phyloP scores from a whole-genome alignment of 2,113 vertebrate species.

The Hyperopisus bebe region DNA sequence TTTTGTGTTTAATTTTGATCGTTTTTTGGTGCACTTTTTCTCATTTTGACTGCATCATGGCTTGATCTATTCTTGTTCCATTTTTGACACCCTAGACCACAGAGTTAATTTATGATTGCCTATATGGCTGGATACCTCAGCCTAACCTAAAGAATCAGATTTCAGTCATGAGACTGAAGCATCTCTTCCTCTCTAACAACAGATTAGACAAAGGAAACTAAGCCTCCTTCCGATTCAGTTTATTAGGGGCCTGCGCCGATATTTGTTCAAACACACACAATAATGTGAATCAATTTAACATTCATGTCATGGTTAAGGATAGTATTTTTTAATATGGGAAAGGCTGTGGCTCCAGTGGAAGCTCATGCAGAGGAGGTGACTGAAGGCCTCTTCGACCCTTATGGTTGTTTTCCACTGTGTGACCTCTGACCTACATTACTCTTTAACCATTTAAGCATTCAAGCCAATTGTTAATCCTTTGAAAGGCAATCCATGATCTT shows the following conservation, averaged over 20 bases:
- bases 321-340: not conserved
- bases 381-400: constrained; percentile 8
- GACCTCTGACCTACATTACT: not conserved
- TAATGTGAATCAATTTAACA: not conserved
- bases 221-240: not conserved
- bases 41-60: constrained; percentile 22
- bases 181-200: not conserved
- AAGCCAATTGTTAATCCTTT: constrained; percentile 15
- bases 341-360: constrained; percentile 6
- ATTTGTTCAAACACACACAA: not conserved
- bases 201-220: not conserved
- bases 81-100: not conserved
- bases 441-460: not conserved
- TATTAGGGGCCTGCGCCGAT: not conserved
- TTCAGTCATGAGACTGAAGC: not conserved
- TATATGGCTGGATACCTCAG: not conserved
- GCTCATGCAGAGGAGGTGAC: constrained; percentile 5
- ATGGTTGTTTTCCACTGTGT: constrained; percentile 4
- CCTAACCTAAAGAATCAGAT: not conserved
- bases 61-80: not conserved
- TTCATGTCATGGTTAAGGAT: not conserved
- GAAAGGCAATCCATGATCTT: constrained; percentile 21
- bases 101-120: not conserved
- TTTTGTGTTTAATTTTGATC: constrained; percentile 41
- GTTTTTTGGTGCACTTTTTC: constrained; percentile 28